Evolutionary conservation across 2,113 vertebrate species (phyloP).

Genomic region (Phylloscopus trochilus): DNA sequence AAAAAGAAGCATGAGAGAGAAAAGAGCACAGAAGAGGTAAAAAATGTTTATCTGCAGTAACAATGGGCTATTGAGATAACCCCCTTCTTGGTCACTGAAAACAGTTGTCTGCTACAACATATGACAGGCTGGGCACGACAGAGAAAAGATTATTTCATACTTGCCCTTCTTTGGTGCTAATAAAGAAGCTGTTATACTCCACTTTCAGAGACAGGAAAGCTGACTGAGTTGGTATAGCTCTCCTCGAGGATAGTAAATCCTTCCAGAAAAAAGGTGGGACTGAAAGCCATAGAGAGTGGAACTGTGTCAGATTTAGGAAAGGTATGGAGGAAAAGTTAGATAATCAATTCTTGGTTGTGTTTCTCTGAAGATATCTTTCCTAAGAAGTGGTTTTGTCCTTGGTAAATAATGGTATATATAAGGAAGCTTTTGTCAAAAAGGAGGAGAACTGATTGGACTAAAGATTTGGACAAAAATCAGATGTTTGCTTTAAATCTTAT

Average conservation of each 20-base stretch:
- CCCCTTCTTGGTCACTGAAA: background rate
- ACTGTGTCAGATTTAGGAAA: background rate
- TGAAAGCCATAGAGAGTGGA: background rate
- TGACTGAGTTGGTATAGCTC: background rate
- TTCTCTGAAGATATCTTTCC: background rate
- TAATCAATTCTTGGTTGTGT: background rate
- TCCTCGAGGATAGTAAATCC: background rate
- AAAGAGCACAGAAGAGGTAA: background rate
- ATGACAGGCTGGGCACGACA: background rate
- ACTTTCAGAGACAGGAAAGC: background rate
- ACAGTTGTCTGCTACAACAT: background rate
- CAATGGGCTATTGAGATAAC: background rate
- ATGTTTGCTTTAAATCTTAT: background rate
- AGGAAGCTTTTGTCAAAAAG: background rate
- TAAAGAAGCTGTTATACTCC: background rate
- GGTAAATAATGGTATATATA: background rate
- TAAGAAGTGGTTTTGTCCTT: background rate
- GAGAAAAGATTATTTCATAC: background rate
- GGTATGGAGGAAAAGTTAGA: background rate
- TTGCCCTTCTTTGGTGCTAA: background rate
- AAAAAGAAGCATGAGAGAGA: background rate
- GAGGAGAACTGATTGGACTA: background rate
- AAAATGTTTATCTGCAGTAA: background rate
- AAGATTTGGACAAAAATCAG: background rate
- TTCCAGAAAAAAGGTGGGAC: background rate